Conservation (phyloP, 2,797 vertebrate species). For the Xenops minutus region DNA sequence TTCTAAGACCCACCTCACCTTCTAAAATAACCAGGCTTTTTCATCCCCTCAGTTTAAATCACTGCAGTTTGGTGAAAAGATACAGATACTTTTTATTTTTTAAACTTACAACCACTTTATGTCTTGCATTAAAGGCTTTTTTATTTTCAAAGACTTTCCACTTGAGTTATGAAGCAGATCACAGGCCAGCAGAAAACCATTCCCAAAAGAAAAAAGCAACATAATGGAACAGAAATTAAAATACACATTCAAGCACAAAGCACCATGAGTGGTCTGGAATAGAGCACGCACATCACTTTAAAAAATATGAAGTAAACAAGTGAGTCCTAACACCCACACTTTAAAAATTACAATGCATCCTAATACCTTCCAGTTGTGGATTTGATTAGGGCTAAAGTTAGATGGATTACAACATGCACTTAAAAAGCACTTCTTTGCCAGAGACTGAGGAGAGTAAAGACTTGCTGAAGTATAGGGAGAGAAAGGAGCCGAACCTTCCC, state of each 20-base stretch:
- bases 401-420: not conserved
- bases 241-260: not conserved
- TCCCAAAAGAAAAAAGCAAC: slow-evolving; percentile 12
- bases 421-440: not conserved
- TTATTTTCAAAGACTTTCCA: slow-evolving; percentile 25
- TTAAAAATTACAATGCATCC: not conserved
- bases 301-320: not conserved
- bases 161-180: slow-evolving; percentile 1
- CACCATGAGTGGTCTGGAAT: not conserved
- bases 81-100: not conserved
- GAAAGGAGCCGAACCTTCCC: not conserved
- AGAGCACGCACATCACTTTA: not conserved
- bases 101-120: not conserved
- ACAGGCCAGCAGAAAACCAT: not conserved
- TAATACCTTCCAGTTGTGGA: slow-evolving; percentile 15
- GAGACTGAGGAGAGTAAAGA: not conserved
- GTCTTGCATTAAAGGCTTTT: not conserved
- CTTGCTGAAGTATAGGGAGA: not conserved
- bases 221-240: slow-evolving; percentile 36
- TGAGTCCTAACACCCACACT: not conserved
- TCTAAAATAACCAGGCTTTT: slow-evolving; percentile 9
- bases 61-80: not conserved
- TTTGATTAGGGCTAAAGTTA: not conserved
- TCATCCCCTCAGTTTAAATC: not conserved
- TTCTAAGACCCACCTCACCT: not conserved